Base-by-base conservation (phyloP, 2,888 invertebrate species). In the Melinaea marsaeus region DNA sequence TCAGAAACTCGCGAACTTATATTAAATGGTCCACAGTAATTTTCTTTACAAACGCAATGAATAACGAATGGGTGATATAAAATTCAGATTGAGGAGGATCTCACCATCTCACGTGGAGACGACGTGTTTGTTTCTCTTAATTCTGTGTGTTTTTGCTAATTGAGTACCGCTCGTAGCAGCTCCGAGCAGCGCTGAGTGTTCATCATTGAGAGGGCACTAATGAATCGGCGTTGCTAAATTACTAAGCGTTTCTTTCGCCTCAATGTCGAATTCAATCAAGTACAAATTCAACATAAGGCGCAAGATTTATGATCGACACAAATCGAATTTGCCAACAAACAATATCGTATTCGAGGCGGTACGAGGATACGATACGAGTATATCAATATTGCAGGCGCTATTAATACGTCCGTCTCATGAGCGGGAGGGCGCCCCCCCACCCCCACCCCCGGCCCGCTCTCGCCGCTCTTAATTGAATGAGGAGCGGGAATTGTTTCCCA, bases 401-500 rank as follows among this genome's bases (percentile, higher is more conserved):
- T 90, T 90, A 90, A 90, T 90, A 90, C 88, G 88, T 86, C 87
- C 90, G 90, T 90, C 90, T 90, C 90, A 88, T 87, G 88, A 88
- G 86, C 85, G 82, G 80, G 77, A 77, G 73, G 75, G 75, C 63
- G 63, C 61, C 69, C 61, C 68, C 64, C 67, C 65, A 65, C 75
- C 76, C 74, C 74, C 73, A 71, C 77, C 78, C 72, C 75, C 79
- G 74, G 79, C 83, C 84, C 83, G 79, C 82, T 80, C 84, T 86
- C 90, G 90, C 88, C 90, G 87, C 90, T 90, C 90, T 89, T 90
- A 90, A 90, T 90, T 90, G 90, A 90, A 90, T 90, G 90, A 90
- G 90, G 90, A 90, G 90, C 89, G 90, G 90, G 89, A 90, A 90
- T 90, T 90, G 90, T 90, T 90, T 90, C 90, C 90, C 90, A 90